Evolutionary conservation across 2,888 invertebrate species (phyloP), one percentile per base, ranked within the genome.

Genomic region (Thereva nobilitata): DNA sequence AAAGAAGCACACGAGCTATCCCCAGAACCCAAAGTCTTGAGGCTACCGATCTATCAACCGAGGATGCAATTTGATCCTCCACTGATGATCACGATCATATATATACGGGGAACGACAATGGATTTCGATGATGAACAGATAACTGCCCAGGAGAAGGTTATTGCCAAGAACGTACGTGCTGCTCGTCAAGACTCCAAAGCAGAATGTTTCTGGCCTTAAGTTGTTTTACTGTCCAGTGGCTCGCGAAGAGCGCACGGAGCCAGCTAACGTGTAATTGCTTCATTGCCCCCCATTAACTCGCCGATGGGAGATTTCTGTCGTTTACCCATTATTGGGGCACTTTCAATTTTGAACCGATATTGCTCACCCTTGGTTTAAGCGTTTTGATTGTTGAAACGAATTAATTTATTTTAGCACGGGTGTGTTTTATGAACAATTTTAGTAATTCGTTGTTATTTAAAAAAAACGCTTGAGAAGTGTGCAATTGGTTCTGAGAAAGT

Each of bases 211-310:
- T 34, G 35, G 42, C 44, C 34, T 65, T 34, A 49, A 57, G 57
- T 57, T 50, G 66, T 66, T 66, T 66, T 56, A 66, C 66, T 66
- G 66, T 66, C 66, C 66, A 66, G 66, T 66, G 66, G 66, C 66
- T 66, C 57, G 66, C 57, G 40, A 66, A 57, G 66, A 66, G 44
- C 53, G 34, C 42, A 45, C 23, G 40, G 44, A 9, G 44, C 44
- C 44, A 34, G 41, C 52, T 50, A 34, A 42, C 6, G 55, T n/a
- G 57, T 66, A 66, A 66, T 66, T 66, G 66, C 66, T 41, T 57
- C 37, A 57, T 50, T 41, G 56, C 57, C n/a, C 44, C 55, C 40
- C 8, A 37, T 9, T n/a, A 49, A 4, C 41, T 35, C 41, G 41
- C 40, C 40, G 12, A 23, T 4, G 42, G 40, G 47, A 44, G 37